phyloP scores from a whole-genome alignment of 2,888 invertebrate genomes.

The Calephelis perditalis region DNA sequence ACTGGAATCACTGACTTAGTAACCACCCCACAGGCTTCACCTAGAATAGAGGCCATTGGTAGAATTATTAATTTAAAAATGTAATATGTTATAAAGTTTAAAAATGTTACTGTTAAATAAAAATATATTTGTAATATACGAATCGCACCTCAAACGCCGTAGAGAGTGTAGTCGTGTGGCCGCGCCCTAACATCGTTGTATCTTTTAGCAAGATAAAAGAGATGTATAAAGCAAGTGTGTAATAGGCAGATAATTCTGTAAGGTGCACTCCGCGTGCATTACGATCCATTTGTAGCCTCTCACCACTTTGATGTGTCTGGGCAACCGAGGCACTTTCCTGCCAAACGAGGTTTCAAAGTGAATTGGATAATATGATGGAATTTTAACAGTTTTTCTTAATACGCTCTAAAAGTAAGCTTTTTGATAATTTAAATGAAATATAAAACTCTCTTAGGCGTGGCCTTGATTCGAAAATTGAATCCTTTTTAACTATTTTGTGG shows the following conservation, averaged over 20 bases:
- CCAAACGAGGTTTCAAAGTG: conserved; percentile 20
- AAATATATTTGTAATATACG: too few species aligned
- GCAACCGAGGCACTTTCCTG: conserved; percentile 23
- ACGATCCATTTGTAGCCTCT: conserved; percentile 54
- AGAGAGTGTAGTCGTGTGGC: conserved; percentile 37
- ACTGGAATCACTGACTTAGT: too few species aligned
- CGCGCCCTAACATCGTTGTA: conserved; percentile 36
- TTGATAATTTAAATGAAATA: not conserved
- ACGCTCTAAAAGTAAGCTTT: conserved; percentile 3
- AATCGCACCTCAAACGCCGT: too few species aligned
- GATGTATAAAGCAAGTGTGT: conserved; percentile 68
- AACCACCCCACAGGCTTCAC: too few species aligned
- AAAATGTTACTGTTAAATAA: too few species aligned
- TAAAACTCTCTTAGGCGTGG: conserved; percentile 7
- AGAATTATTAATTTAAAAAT: too few species aligned
- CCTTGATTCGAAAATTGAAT: conserved; percentile 4
- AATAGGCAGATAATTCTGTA: conserved; percentile 70
- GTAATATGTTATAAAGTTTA: too few species aligned
- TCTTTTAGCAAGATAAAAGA: conserved; percentile 56
- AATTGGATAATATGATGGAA: conserved; percentile 19
- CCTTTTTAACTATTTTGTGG: conserved; percentile 1
- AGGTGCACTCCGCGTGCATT: conserved; percentile 57
- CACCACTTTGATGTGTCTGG: conserved; percentile 34
- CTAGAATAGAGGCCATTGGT: too few species aligned
- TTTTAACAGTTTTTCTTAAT: conserved; percentile 13